phyloP scores from a whole-genome alignment of 1,140 invertebrate species.

The Drosophila hydei region DNA sequence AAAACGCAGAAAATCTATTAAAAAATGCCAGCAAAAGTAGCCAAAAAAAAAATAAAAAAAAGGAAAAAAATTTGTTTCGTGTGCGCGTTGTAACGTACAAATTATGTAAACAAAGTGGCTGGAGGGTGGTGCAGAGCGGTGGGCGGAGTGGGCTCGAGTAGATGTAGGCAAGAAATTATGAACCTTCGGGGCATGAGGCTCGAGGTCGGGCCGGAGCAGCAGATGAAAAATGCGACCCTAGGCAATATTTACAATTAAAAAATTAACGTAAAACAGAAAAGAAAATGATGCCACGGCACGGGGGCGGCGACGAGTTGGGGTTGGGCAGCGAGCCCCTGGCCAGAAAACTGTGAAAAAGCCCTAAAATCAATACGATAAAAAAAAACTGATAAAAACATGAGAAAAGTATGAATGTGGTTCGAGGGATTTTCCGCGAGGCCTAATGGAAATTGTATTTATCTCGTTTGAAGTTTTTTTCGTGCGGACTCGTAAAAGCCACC shows the following conservation, averaged over 20 bases:
- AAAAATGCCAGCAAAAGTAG: conserved; percentile 68
- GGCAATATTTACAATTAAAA: conserved; percentile 83
- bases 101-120: conserved; percentile 74
- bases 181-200: conserved; percentile 50
- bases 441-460: conserved; percentile 83
- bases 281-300: conserved; percentile 25
- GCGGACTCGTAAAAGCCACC: conserved; percentile 50
- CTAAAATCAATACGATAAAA: conserved; percentile 77
- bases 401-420: conserved; percentile 75
- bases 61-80: conserved; percentile 39
- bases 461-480: conserved; percentile 77
- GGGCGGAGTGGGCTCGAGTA: background rate
- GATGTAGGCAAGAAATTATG: conserved; percentile 64
- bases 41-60: conserved; percentile 52
- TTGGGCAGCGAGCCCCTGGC: background rate
- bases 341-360: conserved; percentile 79
- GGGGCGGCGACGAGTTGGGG: background rate
- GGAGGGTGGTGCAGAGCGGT: conserved; percentile 1
- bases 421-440: conserved; percentile 72
- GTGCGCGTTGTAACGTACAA: conserved; percentile 81
- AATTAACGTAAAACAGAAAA: conserved; percentile 80
- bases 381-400: conserved; percentile 40
- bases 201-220: conserved; percentile 34
- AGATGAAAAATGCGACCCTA: conserved; percentile 80
- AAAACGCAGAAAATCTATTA: conserved; percentile 69